phyloP scores from a whole-genome alignment of 2,113 vertebrate species.

The Atlantisia rogersi region DNA sequence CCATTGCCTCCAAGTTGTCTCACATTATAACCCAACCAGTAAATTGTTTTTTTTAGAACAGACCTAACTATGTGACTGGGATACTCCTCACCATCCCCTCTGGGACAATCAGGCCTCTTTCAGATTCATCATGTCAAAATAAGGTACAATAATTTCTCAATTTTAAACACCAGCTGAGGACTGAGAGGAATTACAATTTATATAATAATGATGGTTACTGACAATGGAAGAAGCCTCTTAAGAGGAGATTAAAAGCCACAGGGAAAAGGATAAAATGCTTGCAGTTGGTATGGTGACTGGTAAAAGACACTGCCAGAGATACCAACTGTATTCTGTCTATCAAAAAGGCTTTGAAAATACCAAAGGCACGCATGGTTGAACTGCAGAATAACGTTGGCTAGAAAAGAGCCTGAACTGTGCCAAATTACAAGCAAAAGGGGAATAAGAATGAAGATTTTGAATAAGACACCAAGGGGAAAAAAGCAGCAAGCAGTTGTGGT shows the following conservation, averaged over 20 bases:
- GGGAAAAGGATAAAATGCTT: neutral
- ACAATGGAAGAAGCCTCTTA: neutral
- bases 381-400: neutral
- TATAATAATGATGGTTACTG: neutral
- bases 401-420: neutral
- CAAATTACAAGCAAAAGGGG: neutral
- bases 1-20: neutral
- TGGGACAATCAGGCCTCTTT: neutral
- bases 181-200: neutral
- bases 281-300: neutral
- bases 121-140: neutral
- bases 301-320: neutral
- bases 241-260: neutral
- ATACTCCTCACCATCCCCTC: neutral
- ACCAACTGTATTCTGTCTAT: neutral
- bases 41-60: neutral
- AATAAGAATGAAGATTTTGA: neutral
- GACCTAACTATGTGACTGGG: neutral
- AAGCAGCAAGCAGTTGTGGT: neutral
- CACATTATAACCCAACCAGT: neutral
- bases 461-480: neutral
- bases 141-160: neutral
- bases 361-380: neutral
- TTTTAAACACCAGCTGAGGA: neutral
- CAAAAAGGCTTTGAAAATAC: neutral